These are phyloP conservation scores for Tachysurus vachellii DNA, from an alignment of 2,113 vertebrate species.

Conservation along the genomic window DNA sequence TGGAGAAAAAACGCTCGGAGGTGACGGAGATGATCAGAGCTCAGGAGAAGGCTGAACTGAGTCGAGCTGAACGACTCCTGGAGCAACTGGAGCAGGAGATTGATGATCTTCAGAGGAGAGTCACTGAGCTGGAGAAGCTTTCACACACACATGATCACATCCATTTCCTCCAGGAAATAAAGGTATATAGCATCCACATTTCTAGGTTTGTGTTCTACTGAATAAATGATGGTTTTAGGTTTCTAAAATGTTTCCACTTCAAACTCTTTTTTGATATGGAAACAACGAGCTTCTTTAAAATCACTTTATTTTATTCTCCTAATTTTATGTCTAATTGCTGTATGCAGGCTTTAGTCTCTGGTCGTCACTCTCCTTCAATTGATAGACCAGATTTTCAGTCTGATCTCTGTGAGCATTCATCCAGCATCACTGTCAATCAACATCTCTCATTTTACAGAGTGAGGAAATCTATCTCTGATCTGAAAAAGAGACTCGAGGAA, in stretches of 20 bases:
- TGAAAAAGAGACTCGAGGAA: background rate
- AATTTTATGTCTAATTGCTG: background rate
- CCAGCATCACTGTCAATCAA: background rate
- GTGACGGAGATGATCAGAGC: no score
- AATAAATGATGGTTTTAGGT: no score
- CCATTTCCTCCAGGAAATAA: background rate
- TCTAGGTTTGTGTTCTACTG: no score
- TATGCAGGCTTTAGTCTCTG: background rate
- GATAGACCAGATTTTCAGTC: background rate
- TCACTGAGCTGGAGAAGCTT: slow-evolving; percentile 42
- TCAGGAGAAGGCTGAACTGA: no score
- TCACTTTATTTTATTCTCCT: background rate
- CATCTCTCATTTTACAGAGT: background rate
- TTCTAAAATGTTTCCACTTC: no score
- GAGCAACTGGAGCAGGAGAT: no score
- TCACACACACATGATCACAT: slow-evolving; percentile 29
- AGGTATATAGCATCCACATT: background rate
- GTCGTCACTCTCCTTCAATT: background rate
- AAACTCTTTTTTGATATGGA: no score
- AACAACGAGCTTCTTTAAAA: no score
- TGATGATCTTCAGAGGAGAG: slow-evolving; percentile 36
- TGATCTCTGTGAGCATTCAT: background rate
- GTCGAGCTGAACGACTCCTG: no score
- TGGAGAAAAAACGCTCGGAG: no score
- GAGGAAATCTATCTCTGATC: background rate